These are phyloP conservation scores for Turritopsis dohrnii DNA, from an alignment of 30 jellyfish, hydroid and myxozoan species.

Conservation along the genomic window DNA sequence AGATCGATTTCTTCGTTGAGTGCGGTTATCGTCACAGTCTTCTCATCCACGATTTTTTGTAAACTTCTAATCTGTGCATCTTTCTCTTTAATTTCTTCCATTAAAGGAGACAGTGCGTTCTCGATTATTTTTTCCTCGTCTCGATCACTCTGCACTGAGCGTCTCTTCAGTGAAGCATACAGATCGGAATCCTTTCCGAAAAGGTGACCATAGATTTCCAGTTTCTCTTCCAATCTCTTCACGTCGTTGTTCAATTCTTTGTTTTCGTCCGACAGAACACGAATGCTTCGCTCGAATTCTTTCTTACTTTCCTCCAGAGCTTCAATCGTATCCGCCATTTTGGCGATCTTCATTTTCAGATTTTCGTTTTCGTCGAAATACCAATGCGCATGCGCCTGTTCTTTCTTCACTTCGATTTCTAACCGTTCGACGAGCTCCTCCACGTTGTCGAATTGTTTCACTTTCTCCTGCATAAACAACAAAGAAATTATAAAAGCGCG, in stretches of 20 bases:
- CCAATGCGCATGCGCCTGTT: slow-evolving; percentile 37
- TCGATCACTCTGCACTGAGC: slow-evolving; percentile 27
- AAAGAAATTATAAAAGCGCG: background rate
- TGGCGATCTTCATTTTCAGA: slow-evolving; percentile 21
- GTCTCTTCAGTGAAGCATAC: slow-evolving; percentile 28
- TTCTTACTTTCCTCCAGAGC: slow-evolving; percentile 26
- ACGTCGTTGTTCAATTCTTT: slow-evolving; percentile 32
- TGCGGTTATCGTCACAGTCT: slow-evolving; percentile 15
- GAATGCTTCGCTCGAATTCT: slow-evolving; percentile 22
- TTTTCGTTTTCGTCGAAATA: slow-evolving; percentile 38
- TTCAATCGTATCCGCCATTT: slow-evolving; percentile 33
- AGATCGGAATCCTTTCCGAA: slow-evolving; percentile 31
- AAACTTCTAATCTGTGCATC: slow-evolving; percentile 25
- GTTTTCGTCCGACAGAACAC: slow-evolving; percentile 1
- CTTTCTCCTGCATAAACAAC: slow-evolving; percentile 16
- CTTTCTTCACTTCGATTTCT: slow-evolving; percentile 28
- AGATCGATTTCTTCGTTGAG: slow-evolving; percentile 30
- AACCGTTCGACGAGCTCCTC: slow-evolving; percentile 38
- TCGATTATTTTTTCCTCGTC: slow-evolving; percentile 32
- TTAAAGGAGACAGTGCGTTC: slow-evolving; percentile 38
- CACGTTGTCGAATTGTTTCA: slow-evolving; percentile 33
- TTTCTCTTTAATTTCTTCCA: slow-evolving; percentile 42
- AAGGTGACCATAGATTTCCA: slow-evolving; percentile 24
- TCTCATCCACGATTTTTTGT: slow-evolving; percentile 24
- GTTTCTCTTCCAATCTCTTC: slow-evolving; percentile 27